Evolutionary conservation across 2,888 invertebrate species (phyloP), one percentile per base, ranked within the genome.

Genomic region (Amblyjoppa fuscipennis): DNA sequence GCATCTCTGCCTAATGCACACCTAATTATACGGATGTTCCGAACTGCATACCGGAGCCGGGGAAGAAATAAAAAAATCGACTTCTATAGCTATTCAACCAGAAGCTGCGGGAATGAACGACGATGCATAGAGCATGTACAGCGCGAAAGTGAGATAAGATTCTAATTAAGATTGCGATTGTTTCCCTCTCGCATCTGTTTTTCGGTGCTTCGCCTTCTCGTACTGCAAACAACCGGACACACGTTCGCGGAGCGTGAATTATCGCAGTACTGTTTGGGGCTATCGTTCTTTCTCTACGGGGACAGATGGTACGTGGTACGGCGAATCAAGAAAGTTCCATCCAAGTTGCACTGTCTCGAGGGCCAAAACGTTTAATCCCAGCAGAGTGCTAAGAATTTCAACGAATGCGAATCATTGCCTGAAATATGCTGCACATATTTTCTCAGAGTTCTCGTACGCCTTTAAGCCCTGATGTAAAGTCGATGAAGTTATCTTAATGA

Each of bases 151-250:
- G 69, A 56, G 88, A 87, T 88, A 85, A 88, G 87, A 88, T 87
- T 87, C 80, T 83, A 87, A 88, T 88, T 88, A 85, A 88, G 88
- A 88, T 88, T 84, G 74, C 73, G 78, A 83, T 85, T 87, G 84
- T 85, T 83, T 83, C 79, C 81, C 73, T 81, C 83, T 74, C 38
- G 56, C 79, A 77, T 81, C 82, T 74, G 80, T 83, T 86, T 86
- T 83, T 83, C 66, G 77, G 76, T 59, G 66, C 51, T 74, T 69
- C 56, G 41, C 76, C 69, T 20, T 31, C 61, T 51, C 20, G 28
- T 74, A 20, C 77, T 68, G 49, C 28, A 75, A 74, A 28, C 69
- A 53, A n/a, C 11, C 31, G 71, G 34, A 71, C 45, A 41, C 49
- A 45, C 28, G 66, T 41, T 45, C 59, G 28, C 28, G 69, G 31